phyloP scores from a whole-genome alignment of 2,113 vertebrate species.

The Spermophilus dauricus region DNA sequence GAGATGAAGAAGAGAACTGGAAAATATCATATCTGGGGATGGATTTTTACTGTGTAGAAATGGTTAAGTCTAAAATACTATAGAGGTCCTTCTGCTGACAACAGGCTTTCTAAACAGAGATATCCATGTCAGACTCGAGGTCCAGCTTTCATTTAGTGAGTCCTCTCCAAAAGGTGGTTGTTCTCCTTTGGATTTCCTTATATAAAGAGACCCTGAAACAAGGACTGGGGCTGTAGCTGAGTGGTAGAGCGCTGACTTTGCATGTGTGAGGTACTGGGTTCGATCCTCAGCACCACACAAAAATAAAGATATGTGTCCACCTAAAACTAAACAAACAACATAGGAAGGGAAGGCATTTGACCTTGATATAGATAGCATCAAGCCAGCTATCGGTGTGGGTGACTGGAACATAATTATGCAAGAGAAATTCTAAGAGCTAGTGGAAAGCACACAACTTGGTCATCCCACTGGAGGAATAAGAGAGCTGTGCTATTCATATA shows the following conservation, averaged over 20 bases:
- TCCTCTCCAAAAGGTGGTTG: neutral
- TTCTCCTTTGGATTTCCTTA: neutral
- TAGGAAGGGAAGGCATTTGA: neutral
- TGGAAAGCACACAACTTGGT: neutral
- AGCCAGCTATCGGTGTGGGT: neutral
- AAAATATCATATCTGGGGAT: neutral
- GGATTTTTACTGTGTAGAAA: neutral
- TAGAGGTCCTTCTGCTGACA: conserved; percentile 48
- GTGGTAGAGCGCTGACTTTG: too few relatives aligned
- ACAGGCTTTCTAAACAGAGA: neutral
- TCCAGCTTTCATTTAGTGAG: neutral
- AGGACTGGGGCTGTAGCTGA: neutral
- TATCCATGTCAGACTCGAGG: neutral
- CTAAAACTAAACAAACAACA: neutral
- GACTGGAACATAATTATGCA: neutral
- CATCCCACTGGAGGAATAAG: neutral
- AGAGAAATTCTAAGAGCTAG: neutral
- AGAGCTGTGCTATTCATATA: too few relatives aligned
- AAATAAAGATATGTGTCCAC: too few relatives aligned
- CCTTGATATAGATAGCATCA: fast-evolving
- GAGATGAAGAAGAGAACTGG: neutral
- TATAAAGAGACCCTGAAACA: neutral
- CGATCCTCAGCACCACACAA: too few relatives aligned
- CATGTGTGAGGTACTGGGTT: too few relatives aligned
- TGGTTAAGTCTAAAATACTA: neutral